Conservation (phyloP, 2,113 vertebrate genomes). For the Nothobranchius furzeri region DNA sequence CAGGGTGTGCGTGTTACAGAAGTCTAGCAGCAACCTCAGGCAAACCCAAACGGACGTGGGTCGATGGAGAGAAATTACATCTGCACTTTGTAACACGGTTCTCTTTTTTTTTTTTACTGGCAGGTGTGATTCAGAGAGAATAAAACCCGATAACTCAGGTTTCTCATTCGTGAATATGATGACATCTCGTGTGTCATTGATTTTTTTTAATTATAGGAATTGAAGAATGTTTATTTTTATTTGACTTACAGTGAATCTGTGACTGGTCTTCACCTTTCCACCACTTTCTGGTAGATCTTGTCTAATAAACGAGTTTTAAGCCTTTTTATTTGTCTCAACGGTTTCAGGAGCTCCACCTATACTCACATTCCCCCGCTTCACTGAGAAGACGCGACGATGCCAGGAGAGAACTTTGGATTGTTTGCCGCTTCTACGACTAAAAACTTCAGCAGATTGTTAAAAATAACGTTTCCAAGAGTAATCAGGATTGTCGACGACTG, state of each 20-base stretch:
- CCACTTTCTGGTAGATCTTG: conserved; percentile 22
- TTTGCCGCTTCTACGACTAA: conserved; percentile 4
- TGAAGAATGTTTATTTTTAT: too few species aligned
- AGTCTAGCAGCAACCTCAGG: too few species aligned
- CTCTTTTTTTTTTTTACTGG: too few species aligned
- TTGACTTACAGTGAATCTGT: too few species aligned
- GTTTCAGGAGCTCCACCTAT: conserved; percentile 63
- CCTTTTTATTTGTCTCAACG: conserved; percentile 48
- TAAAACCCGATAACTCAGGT: not conserved
- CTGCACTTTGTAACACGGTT: conserved; percentile 1
- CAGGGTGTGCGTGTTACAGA: not conserved
- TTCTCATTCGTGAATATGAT: not conserved
- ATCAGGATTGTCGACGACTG: too few species aligned
- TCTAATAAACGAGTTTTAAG: conserved; percentile 68
- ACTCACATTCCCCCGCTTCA: conserved; percentile 64
- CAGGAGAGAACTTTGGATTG: conserved; percentile 19
- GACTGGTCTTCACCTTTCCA: too few species aligned
- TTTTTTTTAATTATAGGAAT: too few species aligned
- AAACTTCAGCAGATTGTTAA: too few species aligned
- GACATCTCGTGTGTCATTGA: too few species aligned
- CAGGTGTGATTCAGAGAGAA: not conserved
- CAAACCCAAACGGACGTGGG: too few species aligned
- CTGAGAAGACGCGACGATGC: conserved; percentile 35
- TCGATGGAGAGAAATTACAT: not conserved
- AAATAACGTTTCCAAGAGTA: too few species aligned